Percentiles rank a stretch among this genome's conserved stretches.
Conservation (phyloP, 1,140 invertebrate genomes). For the Radopholus similis region DNA sequence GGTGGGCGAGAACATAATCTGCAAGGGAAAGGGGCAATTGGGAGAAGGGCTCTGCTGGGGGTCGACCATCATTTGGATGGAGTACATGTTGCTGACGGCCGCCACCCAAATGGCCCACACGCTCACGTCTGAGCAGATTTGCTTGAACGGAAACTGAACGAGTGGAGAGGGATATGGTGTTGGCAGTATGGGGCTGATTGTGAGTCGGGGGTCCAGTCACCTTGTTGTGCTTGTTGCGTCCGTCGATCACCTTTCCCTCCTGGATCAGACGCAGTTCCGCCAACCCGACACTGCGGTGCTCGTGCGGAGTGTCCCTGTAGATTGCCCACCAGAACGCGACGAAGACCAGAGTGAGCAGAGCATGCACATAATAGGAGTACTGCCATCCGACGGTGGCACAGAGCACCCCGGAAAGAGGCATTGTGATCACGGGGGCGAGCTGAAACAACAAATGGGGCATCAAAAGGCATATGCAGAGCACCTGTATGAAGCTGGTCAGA, state of each 20-base stretch:
- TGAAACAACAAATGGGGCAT: background rate
- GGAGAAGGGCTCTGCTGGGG: background rate
- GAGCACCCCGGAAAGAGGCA: constrained; percentile 33
- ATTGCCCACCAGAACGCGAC: constrained; percentile 37
- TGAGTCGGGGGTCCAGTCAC: background rate
- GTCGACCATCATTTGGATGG: constrained; percentile 16
- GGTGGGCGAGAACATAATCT: constrained; percentile 42
- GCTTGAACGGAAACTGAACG: constrained; percentile 41
- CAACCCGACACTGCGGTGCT: constrained; percentile 19
- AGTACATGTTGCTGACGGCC: constrained; percentile 47
- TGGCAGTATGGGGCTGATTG: background rate
- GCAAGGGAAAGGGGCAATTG: constrained; percentile 38
- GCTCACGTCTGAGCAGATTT: constrained; percentile 23
- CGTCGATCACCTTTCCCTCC: constrained; percentile 35
- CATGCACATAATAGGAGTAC: constrained; percentile 30
- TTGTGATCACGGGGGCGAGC: constrained; percentile 28
- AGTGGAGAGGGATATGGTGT: no score
- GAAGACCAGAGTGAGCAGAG: constrained; percentile 35
- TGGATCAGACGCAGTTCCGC: constrained; percentile 31
- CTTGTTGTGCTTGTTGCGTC: constrained; percentile 27
- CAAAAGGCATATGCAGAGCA: background rate
- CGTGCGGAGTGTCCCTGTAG: constrained; percentile 36
- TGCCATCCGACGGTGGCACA: constrained; percentile 20
- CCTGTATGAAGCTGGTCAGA: constrained; percentile 39
- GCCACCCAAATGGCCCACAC: constrained; percentile 54